Conservation (phyloP, 2,113 vertebrate genomes). For the Gasterosteus aculeatus region DNA sequence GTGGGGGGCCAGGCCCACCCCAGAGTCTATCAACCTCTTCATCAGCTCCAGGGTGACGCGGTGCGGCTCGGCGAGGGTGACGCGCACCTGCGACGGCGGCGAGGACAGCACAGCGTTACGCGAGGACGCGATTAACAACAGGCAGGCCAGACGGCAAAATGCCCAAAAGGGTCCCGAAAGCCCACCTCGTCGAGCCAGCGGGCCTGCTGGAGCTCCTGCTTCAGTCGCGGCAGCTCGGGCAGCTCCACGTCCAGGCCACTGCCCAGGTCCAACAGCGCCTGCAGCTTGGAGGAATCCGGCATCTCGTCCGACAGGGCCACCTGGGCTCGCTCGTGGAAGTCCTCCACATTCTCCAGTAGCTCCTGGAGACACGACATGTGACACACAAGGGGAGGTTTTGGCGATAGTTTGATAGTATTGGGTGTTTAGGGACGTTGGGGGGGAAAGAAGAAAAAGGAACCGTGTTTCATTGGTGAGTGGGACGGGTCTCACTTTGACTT, state of each 20-base stretch:
- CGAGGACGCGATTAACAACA: not conserved
- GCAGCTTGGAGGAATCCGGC: slow-evolving; percentile 94
- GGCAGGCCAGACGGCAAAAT: not conserved
- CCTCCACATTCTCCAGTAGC: slow-evolving; percentile 94
- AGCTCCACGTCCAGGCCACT: slow-evolving; percentile 94
- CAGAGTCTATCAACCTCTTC: slow-evolving; percentile 96
- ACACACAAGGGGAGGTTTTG: not conserved
- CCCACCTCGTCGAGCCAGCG: slow-evolving; percentile 97
- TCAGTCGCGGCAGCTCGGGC: slow-evolving; percentile 91
- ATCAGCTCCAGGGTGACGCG: slow-evolving; percentile 95
- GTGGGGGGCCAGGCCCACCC: slow-evolving; percentile 95
- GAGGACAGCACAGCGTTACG: not conserved
- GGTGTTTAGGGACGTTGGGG: not conserved
- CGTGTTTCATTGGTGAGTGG: not conserved
- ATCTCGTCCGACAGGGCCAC: slow-evolving; percentile 91
- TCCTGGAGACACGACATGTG: slow-evolving; percentile 80
- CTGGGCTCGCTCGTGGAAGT: slow-evolving; percentile 96
- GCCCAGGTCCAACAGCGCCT: slow-evolving; percentile 92
- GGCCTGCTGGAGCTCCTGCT: slow-evolving; percentile 96
- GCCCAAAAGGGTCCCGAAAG: not conserved
- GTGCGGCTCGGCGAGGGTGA: slow-evolving; percentile 91
- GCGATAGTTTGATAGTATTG: not conserved
- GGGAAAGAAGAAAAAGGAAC: not conserved
- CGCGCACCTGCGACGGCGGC: slow-evolving; percentile 76
- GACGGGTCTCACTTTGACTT: slow-evolving; percentile 87